phyloP scores from a whole-genome alignment of 2,888 invertebrate species.

The Andricus curvator region DNA sequence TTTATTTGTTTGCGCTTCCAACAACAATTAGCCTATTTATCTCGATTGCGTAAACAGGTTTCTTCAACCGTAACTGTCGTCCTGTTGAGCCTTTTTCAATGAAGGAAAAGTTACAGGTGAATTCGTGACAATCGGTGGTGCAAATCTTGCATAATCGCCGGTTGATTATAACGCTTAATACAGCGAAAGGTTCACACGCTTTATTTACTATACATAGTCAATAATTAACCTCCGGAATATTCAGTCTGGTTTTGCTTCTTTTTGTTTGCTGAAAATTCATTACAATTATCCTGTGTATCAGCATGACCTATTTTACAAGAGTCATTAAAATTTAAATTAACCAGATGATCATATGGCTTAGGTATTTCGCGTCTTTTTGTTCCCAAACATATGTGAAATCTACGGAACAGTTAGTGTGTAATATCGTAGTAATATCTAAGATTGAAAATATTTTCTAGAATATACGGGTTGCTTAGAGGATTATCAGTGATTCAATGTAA shows the following conservation, averaged over 20 bases:
- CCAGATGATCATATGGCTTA: background rate
- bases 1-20: background rate
- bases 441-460: background rate
- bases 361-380: background rate
- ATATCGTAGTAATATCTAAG: background rate
- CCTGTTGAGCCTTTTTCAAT: conserved; percentile 24
- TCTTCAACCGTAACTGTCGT: conserved; percentile 14
- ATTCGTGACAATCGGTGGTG: conserved; percentile 23
- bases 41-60: background rate
- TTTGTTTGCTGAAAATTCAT: background rate
- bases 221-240: conserved; percentile 1
- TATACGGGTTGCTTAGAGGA: background rate
- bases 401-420: background rate
- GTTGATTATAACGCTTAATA: conserved; percentile 28
- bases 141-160: conserved; percentile 34
- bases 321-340: background rate
- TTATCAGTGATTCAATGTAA: background rate
- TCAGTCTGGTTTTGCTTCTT: background rate
- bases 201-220: conserved; percentile 17
- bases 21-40: conserved; percentile 11
- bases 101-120: conserved; percentile 21
- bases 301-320: background rate
- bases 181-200: conserved; percentile 5
- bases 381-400: no score
- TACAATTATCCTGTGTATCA: background rate